Evolutionary conservation across 2,888 invertebrate species (phyloP).

Genomic region (Drosophila yooni): DNA sequence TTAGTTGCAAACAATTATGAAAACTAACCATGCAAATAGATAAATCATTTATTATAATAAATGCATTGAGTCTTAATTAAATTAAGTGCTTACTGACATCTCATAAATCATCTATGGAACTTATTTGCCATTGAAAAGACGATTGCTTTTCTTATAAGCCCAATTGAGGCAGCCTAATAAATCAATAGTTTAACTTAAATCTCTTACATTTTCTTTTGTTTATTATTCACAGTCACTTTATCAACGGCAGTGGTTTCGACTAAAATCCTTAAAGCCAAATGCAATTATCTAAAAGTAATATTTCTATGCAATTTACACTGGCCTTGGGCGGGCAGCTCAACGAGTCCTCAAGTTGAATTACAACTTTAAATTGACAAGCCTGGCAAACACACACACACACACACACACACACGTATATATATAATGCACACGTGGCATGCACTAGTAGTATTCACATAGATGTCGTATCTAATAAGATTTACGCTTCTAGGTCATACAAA

Average conservation of each 20-base stretch:
- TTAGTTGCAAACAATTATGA: slow-evolving; percentile 19
- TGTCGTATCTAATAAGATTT: slow-evolving; percentile 51
- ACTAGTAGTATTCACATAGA: slow-evolving; percentile 14
- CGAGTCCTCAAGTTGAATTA: slow-evolving; percentile 51
- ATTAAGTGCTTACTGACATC: neutral
- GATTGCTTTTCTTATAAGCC: neutral
- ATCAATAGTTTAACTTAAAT: neutral
- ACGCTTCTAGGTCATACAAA: slow-evolving; percentile 55
- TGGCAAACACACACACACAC: slow-evolving; percentile 21
- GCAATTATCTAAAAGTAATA: slow-evolving; percentile 34
- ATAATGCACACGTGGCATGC: slow-evolving; percentile 10
- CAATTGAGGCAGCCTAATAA: neutral
- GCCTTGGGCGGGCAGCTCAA: slow-evolving; percentile 33
- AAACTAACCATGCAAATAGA: slow-evolving; percentile 22
- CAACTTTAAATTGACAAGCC: slow-evolving; percentile 69
- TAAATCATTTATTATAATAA: slow-evolving; percentile 25
- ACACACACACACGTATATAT: slow-evolving; percentile 7
- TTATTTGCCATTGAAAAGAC: neutral
- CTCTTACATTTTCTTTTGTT: neutral
- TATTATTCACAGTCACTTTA: neutral
- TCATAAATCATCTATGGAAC: slow-evolving; percentile 3
- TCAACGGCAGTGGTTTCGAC: neutral
- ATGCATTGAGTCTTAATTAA: slow-evolving; percentile 6
- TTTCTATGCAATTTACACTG: slow-evolving; percentile 29
- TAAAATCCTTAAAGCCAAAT: slow-evolving; percentile 12